These are phyloP conservation scores for Flexamia atlantica DNA, from an alignment of 2,888 invertebrate genomes.

Conservation along the genomic window DNA sequence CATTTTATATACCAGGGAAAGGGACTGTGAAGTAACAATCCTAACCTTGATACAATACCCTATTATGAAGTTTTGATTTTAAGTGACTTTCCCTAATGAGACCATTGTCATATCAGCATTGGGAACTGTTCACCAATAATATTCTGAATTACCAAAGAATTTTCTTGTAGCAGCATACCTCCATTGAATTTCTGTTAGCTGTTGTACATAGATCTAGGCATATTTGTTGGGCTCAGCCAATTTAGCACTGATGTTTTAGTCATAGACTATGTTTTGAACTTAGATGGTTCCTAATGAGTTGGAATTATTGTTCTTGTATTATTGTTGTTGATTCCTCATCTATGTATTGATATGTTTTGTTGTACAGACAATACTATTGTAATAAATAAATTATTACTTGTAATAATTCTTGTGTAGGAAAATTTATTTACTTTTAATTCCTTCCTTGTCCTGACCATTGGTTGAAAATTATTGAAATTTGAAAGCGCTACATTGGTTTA, in stretches of 20 bases:
- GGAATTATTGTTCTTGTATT: conserved; percentile 43
- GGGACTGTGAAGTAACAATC: too few species aligned
- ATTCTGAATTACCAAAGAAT: conserved; percentile 16
- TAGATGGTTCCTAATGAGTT: conserved; percentile 47
- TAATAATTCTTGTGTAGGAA: too few species aligned
- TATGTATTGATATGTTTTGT: conserved; percentile 39
- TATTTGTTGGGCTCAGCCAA: conserved; percentile 50
- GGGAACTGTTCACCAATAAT: not conserved
- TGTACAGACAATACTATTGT: conserved; percentile 48
- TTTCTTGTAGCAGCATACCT: conserved; percentile 13
- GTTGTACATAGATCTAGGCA: conserved; percentile 21
- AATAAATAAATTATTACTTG: conserved; percentile 51
- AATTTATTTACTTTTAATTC: too few species aligned
- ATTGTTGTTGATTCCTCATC: conserved; percentile 37
- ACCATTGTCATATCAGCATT: not conserved
- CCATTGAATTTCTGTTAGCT: conserved; percentile 17
- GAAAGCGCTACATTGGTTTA: too few species aligned
- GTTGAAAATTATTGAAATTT: too few species aligned
- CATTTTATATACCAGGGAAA: too few species aligned
- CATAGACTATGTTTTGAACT: conserved; percentile 31
- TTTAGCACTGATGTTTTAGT: conserved; percentile 47
- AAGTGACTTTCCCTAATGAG: too few species aligned
- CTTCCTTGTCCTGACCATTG: too few species aligned
- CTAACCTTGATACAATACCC: too few species aligned
- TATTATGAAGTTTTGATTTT: too few species aligned